Percentiles rank a stretch among this genome's conserved stretches.
These are phyloP conservation scores for Sus cebifrons DNA, from an alignment of 2,797 vertebrate species.

Conservation along the genomic window DNA sequence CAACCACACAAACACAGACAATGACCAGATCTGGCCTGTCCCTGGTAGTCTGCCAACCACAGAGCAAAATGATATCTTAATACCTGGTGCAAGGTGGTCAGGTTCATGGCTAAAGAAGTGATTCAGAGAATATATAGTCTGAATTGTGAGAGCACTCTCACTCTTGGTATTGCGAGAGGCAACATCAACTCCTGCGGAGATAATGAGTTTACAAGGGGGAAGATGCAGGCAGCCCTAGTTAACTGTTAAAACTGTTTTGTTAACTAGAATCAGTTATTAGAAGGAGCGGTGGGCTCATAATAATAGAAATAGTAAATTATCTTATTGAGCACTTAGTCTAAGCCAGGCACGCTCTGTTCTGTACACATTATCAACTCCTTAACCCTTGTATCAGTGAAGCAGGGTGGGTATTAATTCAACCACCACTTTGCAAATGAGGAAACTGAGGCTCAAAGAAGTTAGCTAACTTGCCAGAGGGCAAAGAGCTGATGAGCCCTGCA, in stretches of 20 bases:
- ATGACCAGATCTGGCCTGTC: not conserved
- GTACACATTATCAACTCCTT: rapidly evolving
- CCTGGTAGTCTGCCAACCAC: rapidly evolving
- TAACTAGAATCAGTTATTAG: not conserved
- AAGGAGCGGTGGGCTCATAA: rapidly evolving
- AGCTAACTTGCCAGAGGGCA: not conserved
- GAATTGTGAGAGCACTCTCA: rapidly evolving
- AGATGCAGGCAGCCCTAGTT: not conserved
- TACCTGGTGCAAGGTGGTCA: rapidly evolving
- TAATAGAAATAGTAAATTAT: rapidly evolving
- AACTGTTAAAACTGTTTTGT: not conserved
- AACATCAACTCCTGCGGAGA: not conserved
- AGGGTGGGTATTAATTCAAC: not conserved
- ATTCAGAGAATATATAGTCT: rapidly evolving
- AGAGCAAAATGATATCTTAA: not conserved
- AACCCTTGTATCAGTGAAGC: too few relatives aligned
- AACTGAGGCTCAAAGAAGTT: not conserved
- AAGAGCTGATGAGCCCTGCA: rapidly evolving
- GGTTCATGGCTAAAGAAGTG: not conserved
- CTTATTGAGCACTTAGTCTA: not conserved
- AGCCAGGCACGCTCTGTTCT: rapidly evolving
- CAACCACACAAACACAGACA: rapidly evolving
- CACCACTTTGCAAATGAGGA: not conserved
- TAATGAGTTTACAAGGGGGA: too few relatives aligned
- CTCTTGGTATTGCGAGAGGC: rapidly evolving